Evolutionary conservation across 2,113 vertebrate genomes (phyloP), one percentile per base, ranked within the genome.

Genomic region (Poeciliopsis retropinna): DNA sequence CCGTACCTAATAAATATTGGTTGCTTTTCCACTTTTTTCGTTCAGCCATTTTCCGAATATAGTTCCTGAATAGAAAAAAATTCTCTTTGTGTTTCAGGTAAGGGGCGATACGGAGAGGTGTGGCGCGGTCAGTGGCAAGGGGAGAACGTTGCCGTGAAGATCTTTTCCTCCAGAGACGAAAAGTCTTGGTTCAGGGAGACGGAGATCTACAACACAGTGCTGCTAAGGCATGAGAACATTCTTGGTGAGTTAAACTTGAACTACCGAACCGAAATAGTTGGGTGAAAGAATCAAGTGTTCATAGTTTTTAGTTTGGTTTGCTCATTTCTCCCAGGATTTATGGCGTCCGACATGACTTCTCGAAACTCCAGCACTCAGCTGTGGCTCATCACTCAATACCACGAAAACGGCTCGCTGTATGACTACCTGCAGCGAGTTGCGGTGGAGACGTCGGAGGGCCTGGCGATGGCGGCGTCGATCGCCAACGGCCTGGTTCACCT

Each of bases 151-250:
- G 95, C 95, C 1, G 95, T 95, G 13, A 95, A 95, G 78, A 95
- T 95, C 78, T 95, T 95, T 88, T 95, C 95, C 25, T 95, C 95
- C 0, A 84, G 95, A 75, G 95, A 95, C 54, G 95, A 95, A 78
- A 95, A 94, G 88, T 95, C 95, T 22, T 95, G 95, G 95, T 95
- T 95, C 84, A 90, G 95, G 65, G 95, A 95, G 82, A 95, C 95
- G 0, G 95, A 95, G 87, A 95, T 95, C 87, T 95, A 95, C 88
- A 95, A 95, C 77, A 95, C 95, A 0, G 95, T 95, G 78, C 89
- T 95, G 72, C 92, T 95, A 6, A 88, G 95, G 60, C 95, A 95
- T 37, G 94, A 95, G 28, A 95, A 95, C 87, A 95, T 95, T 71
- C 88, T 95, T 71, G 94, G 95, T 95, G 75, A 87, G 93, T 76